Evolutionary conservation across 2,797 vertebrate genomes (phyloP).

Genomic region (Anguilla marmorata): DNA sequence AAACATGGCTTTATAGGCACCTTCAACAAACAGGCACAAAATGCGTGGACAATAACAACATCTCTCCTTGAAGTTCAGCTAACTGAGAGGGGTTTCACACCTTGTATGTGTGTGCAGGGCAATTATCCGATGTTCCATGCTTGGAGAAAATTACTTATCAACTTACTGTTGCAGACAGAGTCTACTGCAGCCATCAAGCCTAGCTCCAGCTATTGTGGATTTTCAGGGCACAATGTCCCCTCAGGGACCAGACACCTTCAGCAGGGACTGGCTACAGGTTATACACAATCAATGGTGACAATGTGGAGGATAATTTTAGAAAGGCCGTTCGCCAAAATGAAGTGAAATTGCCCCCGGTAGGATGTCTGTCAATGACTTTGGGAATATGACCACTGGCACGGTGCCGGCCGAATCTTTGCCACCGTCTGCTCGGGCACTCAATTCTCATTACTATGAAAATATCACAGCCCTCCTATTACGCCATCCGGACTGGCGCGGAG

Average conservation of each 20-base stretch:
- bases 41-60: too few species aligned
- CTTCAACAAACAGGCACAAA: neutral
- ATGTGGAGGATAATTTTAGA: slow-evolving; percentile 7
- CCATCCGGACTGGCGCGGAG: slow-evolving; percentile 50
- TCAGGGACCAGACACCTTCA: neutral
- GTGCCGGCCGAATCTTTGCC: slow-evolving; percentile 30
- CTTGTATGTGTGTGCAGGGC: neutral
- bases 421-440: slow-evolving; percentile 58
- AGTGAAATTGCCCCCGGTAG: slow-evolving; percentile 30
- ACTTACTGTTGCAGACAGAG: neutral
- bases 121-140: neutral
- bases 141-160: neutral
- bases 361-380: slow-evolving; percentile 50
- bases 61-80: neutral
- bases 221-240: neutral
- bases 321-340: slow-evolving; percentile 17
- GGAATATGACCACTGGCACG: slow-evolving; percentile 51
- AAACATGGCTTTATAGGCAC: neutral
- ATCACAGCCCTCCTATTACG: slow-evolving; percentile 50
- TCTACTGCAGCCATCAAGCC: neutral
- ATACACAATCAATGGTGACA: neutral
- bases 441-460: slow-evolving; percentile 63
- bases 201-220: neutral
- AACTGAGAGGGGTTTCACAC: neutral
- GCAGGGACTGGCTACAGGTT: neutral